Base-by-base conservation (phyloP, 2,888 invertebrate genomes). In the Diaphora mendica region DNA sequence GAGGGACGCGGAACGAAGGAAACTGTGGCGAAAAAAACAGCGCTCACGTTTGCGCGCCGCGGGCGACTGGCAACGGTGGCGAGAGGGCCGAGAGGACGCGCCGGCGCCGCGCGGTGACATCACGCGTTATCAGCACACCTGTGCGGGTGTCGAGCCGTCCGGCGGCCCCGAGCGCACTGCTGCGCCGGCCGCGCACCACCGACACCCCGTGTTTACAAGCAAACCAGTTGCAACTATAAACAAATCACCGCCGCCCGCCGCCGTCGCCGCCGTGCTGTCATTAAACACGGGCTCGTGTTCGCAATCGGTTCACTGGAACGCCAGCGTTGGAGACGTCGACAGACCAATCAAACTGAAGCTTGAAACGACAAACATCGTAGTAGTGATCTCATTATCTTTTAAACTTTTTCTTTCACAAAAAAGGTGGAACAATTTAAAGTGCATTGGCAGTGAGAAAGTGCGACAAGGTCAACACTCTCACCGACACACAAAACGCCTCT, bases 61-160 rank as follows among this genome's bases (percentile, higher is more conserved):
- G 83, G 80, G 73, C 89, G 89, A 91, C 92, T 89, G 90, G 84
- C 83, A 85, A 77, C 81, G 74, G 79, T 81, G 82, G 82, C 82
- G 82, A 80, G 84, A 78, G 74, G 79, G 81, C 74, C 78, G 84
- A 75, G 77, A 73, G 76, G 79, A 78, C 77, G 77, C 79, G 72
- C 77, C 82, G 83, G 76, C 83, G 85, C 82, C 84, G 82, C 80
- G 77, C 77, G 80, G 87, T 89, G 89, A 90, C 91, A 89, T 91
- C 92, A 91, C 90, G 82, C 82, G 83, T 90, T 90, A 91, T 91
- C 91, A 88, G 86, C 88, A 82, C 88, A 86, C 88, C 87, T 83
- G 80, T 77, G 76, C 73, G 75, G 72, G 78, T 48, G 72, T 48
- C 71, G 75, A 72, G 79, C 75, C 74, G 76, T 30, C 30, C 73